Conservation (phyloP, 2,113 vertebrate genomes). For the Gnathonemus echidnorhynchus region DNA sequence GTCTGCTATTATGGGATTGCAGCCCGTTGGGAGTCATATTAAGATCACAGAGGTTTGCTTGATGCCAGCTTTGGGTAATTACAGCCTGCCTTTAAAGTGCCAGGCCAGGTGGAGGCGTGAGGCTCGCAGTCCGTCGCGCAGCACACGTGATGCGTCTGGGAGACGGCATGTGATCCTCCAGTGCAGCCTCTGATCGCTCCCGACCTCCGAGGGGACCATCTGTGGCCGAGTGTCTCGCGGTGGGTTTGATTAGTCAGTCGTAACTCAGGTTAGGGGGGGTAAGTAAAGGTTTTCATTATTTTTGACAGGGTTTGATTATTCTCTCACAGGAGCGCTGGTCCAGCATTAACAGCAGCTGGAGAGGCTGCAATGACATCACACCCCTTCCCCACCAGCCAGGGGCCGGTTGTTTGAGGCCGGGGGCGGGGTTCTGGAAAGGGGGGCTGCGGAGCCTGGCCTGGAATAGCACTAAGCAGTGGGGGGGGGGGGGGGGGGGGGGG, state of each 20-base stretch:
- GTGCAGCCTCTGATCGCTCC: not conserved
- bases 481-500: not conserved
- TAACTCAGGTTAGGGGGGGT: not conserved
- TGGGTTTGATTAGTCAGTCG: not conserved
- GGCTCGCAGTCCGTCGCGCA: not conserved
- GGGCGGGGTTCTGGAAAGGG: not conserved
- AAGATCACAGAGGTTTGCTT: not conserved
- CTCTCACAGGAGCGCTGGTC: not conserved
- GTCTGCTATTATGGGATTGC: not conserved
- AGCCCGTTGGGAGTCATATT: not conserved
- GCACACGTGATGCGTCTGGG: not conserved
- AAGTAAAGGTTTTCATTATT: slow-evolving; percentile 3
- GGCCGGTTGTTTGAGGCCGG: not conserved
- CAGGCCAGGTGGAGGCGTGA: not conserved
- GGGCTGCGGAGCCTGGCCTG: not conserved
- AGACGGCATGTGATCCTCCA: not conserved
- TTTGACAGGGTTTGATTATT: not conserved
- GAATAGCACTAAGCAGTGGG: not conserved
- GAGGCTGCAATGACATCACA: not conserved
- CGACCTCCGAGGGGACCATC: not conserved
- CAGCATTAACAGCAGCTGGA: slow-evolving; percentile 4
- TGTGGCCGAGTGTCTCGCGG: not conserved
- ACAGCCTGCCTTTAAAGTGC: not conserved
- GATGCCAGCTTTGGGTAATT: not conserved
- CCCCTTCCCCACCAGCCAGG: not conserved